phyloP scores from a whole-genome alignment of 2,888 invertebrate species.

The Rhabditoides inermis region DNA sequence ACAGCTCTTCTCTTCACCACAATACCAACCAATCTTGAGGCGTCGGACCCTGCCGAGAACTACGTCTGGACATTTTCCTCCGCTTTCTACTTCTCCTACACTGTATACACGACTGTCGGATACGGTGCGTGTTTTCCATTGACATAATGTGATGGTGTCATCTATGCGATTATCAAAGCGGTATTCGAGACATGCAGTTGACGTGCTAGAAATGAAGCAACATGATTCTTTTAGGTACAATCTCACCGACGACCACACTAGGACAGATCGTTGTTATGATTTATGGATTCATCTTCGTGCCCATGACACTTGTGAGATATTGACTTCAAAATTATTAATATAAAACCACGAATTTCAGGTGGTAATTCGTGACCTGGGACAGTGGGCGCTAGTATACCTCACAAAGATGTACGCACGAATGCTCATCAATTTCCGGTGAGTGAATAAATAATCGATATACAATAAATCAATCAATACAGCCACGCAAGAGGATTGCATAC shows the following conservation, averaged over 20 bases:
- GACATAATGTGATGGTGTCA: too few relatives aligned
- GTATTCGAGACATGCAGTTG: too few relatives aligned
- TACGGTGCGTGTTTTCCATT: slow-evolving; percentile 17
- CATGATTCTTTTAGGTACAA: slow-evolving; percentile 16
- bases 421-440: slow-evolving; percentile 19
- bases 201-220: not conserved
- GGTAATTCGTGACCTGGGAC: slow-evolving; percentile 31
- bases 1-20: too few relatives aligned
- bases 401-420: slow-evolving; percentile 29
- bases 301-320: too few relatives aligned
- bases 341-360: too few relatives aligned
- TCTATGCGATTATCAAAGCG: too few relatives aligned
- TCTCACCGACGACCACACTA: slow-evolving; percentile 21
- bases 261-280: slow-evolving; percentile 22
- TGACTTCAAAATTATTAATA: too few relatives aligned
- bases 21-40: too few relatives aligned
- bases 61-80: slow-evolving; percentile 28
- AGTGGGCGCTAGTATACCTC: slow-evolving; percentile 24
- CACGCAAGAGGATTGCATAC: slow-evolving; percentile 8
- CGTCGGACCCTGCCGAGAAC: slow-evolving; percentile 13
- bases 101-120: slow-evolving; percentile 33
- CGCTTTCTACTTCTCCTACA: slow-evolving; percentile 30
- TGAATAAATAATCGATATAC: not conserved
- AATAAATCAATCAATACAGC: slow-evolving; percentile 5
- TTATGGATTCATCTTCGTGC: slow-evolving; percentile 27